phyloP scores from a whole-genome alignment of 2,888 invertebrate species.

The Eurois occulta region DNA sequence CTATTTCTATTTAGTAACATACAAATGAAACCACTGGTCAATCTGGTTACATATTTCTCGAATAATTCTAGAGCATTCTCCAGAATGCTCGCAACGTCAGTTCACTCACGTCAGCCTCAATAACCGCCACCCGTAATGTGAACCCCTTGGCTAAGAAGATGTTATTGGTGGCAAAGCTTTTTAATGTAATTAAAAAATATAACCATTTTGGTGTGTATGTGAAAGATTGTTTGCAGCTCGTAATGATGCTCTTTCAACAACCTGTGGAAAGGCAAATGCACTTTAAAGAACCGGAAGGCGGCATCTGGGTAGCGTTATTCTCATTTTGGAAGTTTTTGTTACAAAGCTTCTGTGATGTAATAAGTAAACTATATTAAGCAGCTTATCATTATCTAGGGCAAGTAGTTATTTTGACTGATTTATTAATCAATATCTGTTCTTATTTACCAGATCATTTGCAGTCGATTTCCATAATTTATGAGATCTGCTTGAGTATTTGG shows the following conservation, averaged over 20 bases:
- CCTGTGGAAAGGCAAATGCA: conserved; percentile 32
- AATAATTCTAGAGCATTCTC: background rate
- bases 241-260: conserved; percentile 17
- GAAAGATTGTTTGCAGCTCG: conserved; percentile 21
- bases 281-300: conserved; percentile 2
- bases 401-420: background rate
- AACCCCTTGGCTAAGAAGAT: background rate
- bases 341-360: background rate
- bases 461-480: background rate
- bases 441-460: background rate
- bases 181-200: background rate
- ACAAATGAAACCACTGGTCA: background rate
- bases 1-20: background rate
- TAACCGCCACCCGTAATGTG: background rate
- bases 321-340: conserved; percentile 1
- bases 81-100: background rate
- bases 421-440: background rate
- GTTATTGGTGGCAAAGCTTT: background rate
- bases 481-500: background rate
- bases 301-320: conserved; percentile 32
- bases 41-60: background rate
- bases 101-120: no score
- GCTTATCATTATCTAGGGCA: background rate
- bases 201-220: background rate
- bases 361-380: background rate